Base-by-base conservation (phyloP, 2,888 invertebrate species). In the Neoscelio sp. region DNA sequence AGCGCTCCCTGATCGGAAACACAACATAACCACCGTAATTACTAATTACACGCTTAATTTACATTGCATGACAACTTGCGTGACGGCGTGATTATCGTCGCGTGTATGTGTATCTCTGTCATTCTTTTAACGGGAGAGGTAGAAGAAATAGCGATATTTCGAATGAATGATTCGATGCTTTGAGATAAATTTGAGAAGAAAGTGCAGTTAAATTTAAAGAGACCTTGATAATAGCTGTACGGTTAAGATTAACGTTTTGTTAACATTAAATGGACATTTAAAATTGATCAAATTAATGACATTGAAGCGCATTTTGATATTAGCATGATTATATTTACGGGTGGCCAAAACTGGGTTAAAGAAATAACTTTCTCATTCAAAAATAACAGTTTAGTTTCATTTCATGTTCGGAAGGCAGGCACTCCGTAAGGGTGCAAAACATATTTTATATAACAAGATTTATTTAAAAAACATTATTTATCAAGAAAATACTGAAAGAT, bases 41-140 rank as follows among this genome's bases (percentile, higher is more conserved):
- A 70, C 68, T 82, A 82, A 83, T 83, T 83, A 81, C 75, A 81
- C 78, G 82, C 73, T 83, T 85, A 81, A 85, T 84, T 83, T 80
- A 78, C 80, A 68, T 67, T 73, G 76, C 82, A 81, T 82, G 81
- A 81, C 80, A 82, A 82, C 81, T 85, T 80, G 81, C 82, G 80
- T 82, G 82, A 81, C 58, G 33, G 20, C 46, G 44, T 52, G 15
- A 26, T 62, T 50, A 54, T 62, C 62, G 33, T 44, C 38, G 44
- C 10, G 15, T 33, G 44, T 40, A 18, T 15, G 35, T 23, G 54
- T 38, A 17, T 17, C 17, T 42, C 42, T 42, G 8, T 42, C 17
- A 42, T 17, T 15, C 42, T 15, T 42, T 42, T 15, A 42, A 35
- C 13, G 26, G 3, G 26, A 4, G 26, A 8, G 50, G 10, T 1